These are phyloP conservation scores for Triplophysa bombifrons DNA, from an alignment of 2,797 vertebrate species.

Conservation along the genomic window DNA sequence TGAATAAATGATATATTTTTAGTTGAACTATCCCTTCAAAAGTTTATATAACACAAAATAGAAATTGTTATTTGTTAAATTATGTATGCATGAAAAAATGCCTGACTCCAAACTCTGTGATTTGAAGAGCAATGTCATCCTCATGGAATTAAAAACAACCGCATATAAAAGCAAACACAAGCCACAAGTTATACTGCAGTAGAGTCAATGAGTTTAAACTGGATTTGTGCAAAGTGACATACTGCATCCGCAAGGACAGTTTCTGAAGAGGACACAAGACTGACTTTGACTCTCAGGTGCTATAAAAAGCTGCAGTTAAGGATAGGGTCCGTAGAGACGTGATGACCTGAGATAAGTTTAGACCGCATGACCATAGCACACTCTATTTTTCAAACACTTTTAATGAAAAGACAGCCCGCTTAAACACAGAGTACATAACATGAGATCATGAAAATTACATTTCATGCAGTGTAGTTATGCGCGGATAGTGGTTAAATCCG, in stretches of 20 bases:
- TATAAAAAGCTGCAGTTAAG: conserved; percentile 19
- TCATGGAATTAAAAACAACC: not conserved
- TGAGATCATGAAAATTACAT: too few species aligned
- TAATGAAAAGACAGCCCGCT: not conserved
- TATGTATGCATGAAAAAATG: not conserved
- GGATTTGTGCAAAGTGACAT: not conserved
- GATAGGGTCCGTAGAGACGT: conserved; percentile 6
- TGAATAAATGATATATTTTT: too few species aligned
- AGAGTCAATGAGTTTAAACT: not conserved
- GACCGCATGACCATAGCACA: conserved; percentile 16
- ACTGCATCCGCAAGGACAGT: not conserved
- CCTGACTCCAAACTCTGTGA: not conserved
- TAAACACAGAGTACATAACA: not conserved
- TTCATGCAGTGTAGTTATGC: too few species aligned
- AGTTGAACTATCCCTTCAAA: too few species aligned
- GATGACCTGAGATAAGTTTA: conserved; percentile 45
- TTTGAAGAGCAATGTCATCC: not conserved
- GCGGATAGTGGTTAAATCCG: too few species aligned
- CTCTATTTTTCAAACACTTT: conserved; percentile 11
- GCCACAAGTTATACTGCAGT: too few species aligned
- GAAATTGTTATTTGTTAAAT: not conserved
- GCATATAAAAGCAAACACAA: not conserved
- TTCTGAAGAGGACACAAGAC: conserved; percentile 17
- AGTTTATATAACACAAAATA: too few species aligned
- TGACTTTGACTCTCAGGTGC: conserved; percentile 25